These are phyloP conservation scores for Euwallacea similis DNA, from an alignment of 1,140 invertebrate species.

Conservation along the genomic window DNA sequence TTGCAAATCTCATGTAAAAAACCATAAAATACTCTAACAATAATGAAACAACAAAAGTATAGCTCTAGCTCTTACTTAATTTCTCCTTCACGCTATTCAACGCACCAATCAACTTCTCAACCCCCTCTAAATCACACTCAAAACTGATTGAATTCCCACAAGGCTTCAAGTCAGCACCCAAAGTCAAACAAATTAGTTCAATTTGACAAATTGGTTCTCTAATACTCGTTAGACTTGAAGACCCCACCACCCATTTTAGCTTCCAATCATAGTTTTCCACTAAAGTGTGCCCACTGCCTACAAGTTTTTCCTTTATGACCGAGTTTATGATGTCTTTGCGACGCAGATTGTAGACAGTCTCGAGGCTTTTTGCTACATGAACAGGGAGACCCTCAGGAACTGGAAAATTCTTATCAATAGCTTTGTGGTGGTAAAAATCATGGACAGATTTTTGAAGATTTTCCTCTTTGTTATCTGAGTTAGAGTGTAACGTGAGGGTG, in stretches of 20 bases:
- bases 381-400: conserved; percentile 35
- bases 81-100: neutral
- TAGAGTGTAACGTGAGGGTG: too few relatives aligned
- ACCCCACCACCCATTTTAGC: conserved; percentile 51
- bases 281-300: conserved; percentile 39
- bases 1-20: too few relatives aligned
- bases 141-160: conserved; percentile 36
- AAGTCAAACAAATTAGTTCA: conserved; percentile 45
- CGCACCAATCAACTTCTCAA: conserved; percentile 31
- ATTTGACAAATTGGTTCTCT: conserved; percentile 49
- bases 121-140: conserved; percentile 47
- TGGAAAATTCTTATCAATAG: conserved; percentile 37
- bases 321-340: conserved; percentile 47
- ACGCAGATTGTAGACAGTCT: conserved; percentile 45
- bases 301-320: conserved; percentile 42
- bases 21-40: too few relatives aligned
- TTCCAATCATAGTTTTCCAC: conserved; percentile 52
- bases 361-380: conserved; percentile 33
- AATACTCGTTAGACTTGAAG: conserved; percentile 45
- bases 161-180: conserved; percentile 15
- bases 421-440: conserved; percentile 41
- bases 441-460: too few relatives aligned
- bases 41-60: too few relatives aligned
- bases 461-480: too few relatives aligned
- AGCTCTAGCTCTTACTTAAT: too few relatives aligned